Evolutionary conservation across 2,113 vertebrate genomes (phyloP), one percentile per base, ranked within the genome.

Genomic region (Ahaetulla prasina): DNA sequence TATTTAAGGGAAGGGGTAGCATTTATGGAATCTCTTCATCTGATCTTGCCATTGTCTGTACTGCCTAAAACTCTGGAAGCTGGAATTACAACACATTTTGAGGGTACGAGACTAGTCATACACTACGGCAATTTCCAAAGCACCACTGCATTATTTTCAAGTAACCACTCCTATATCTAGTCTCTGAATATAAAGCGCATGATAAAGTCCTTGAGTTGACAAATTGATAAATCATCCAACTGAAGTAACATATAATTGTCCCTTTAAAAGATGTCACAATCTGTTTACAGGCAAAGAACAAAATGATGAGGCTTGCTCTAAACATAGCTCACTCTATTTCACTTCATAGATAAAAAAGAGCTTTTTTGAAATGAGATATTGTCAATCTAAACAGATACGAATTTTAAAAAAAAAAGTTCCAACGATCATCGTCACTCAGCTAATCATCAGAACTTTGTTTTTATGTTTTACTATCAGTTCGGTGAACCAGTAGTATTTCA

Each of bases 271-370:
- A 89, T 94, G 85, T 93, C 63, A 94, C 93, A 94, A 3, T 54
- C 16, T 95, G 89, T 94, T 96, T 95, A 85, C 88, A 96, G 88
- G 55, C 49, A 93, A 93, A 90, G 94, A 95, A 95, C 94, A 92
- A 94, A 95, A 88, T 84, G 0, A 92, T 92, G 91, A 87, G 43
- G 0, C 52, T 92, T 94, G 89, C 6, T 0, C 60, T 94, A 93
- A 94, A 92, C 47, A 92, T 92, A 92, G 39, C 89, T 94, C 89
- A 54, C 8, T 54, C 1, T 85, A 49, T 92, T 91, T 49, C 45
- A 47, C 1, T 94, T 35, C 93, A 27, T 88, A 89, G 39, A 89
- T 30, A 94, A 94, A 96, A 95, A 12, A 20, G 2, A 1, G 88
- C 30, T 10, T 87, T 91, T 57, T 92, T 92, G 54, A 93, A 96